A percentile compares a stretch with the other conserved stretches of the same genome.
Evolutionary conservation across 2,113 vertebrate species (phyloP).

Genomic region (Oenanthe melanoleuca): DNA sequence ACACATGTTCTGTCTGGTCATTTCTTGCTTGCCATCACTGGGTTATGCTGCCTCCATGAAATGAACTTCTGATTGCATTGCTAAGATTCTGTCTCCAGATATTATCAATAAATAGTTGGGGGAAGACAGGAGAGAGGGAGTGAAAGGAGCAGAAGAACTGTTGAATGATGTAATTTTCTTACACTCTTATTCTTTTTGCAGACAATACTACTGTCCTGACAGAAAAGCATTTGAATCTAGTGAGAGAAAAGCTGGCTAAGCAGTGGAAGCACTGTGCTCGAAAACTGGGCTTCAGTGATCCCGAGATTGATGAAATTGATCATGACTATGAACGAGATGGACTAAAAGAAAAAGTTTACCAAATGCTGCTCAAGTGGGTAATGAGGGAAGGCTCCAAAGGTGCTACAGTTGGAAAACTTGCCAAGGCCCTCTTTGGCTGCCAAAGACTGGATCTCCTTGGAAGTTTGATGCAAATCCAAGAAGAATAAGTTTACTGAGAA

Average conservation of each 20-base stretch:
- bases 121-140: background rate
- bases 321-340: conserved; percentile 88
- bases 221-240: conserved; percentile 83
- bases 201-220: conserved; percentile 61
- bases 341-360: conserved; percentile 90
- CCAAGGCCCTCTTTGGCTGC: conserved; percentile 75
- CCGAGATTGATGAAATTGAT: conserved; percentile 90
- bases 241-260: conserved; percentile 83
- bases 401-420: conserved; percentile 87
- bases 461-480: conserved; percentile 34
- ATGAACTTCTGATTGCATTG: background rate
- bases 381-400: conserved; percentile 88
- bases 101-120: background rate
- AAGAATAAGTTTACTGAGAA: conserved; percentile 21
- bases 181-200: conserved; percentile 51
- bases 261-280: conserved; percentile 90
- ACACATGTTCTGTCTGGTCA: background rate
- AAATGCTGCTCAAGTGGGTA: conserved; percentile 89
- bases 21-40: background rate
- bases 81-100: background rate
- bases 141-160: background rate
- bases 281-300: conserved; percentile 78
- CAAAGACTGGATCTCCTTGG: conserved; percentile 77
- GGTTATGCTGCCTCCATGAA: background rate
- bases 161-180: background rate